Conservation (phyloP, 2,797 vertebrate species). For the Melanotaenia boesemani region DNA sequence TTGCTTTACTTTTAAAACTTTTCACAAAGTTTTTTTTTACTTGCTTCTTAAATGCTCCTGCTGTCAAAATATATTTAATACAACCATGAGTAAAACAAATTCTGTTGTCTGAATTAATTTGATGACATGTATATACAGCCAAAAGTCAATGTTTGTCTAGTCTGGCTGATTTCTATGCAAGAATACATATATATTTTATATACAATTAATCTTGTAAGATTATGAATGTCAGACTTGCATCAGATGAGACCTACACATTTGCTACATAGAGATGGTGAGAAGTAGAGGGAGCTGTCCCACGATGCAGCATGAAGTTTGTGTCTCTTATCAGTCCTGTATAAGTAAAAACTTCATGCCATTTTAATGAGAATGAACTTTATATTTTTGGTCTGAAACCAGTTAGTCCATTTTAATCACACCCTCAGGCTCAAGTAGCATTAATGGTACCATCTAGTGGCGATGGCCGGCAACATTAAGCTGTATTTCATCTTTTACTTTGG, state of each 20-base stretch:
- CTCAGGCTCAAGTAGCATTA: conserved; percentile 23
- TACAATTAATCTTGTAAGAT: conserved; percentile 22
- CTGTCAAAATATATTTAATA: conserved; percentile 9
- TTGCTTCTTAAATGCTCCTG: neutral
- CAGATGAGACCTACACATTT: neutral
- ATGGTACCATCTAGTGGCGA: conserved; percentile 76
- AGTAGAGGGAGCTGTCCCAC: neutral
- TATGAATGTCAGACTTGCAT: neutral
- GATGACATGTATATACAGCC: conserved; percentile 4
- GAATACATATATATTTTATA: neutral
- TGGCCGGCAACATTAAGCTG: conserved; percentile 24
- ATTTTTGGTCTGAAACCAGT: neutral
- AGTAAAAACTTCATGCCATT: neutral
- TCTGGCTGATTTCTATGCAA: conserved; percentile 31
- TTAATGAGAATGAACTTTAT: neutral
- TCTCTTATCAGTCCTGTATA: neutral
- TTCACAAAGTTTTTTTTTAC: neutral
- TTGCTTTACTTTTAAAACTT: conserved; percentile 7
- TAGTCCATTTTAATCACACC: conserved; percentile 3
- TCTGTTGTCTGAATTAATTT: conserved; percentile 30
- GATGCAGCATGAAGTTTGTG: neutral
- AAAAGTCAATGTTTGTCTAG: conserved; percentile 31
- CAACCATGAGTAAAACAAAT: neutral
- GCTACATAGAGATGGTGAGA: neutral
- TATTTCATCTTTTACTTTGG: neutral